Evolutionary conservation across 1,140 invertebrate genomes (phyloP), one percentile per base, ranked within the genome.

Genomic region (Ceratosolen fusciceps): DNA sequence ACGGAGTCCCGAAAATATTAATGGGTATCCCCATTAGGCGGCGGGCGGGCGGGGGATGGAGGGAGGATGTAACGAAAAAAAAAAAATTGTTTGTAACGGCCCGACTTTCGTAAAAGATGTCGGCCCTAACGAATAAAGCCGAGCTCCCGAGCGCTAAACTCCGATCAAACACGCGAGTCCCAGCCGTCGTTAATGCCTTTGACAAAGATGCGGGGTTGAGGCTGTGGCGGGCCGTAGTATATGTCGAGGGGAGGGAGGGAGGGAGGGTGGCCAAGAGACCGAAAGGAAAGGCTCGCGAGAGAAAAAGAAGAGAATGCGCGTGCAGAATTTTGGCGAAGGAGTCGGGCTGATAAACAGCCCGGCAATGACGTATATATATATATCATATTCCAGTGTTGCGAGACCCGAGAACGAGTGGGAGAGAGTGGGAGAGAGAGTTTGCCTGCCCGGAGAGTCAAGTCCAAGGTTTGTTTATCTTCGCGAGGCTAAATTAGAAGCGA

Each of bases 381-480:
- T n/a, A n/a, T n/a, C n/a, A n/a, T 14, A 31, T 58, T 58, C 26
- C 10, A 31, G 26, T 4, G 58, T 29, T 31, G n/a, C 52, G 52
- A 54, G 9, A n/a, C 52, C 21, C n/a, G 52, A 19, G n/a, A n/a
- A n/a, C n/a, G n/a, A n/a, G n/a, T 52, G 49, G 12, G 49, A 52
- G 21, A 2, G 14, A 12, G n/a, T n/a, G n/a, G n/a, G n/a, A n/a
- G n/a, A n/a, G 2, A 58, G 58, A 60, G 58, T 60, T 34, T 31
- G 58, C 43, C 43, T 16, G 29, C 7, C 2, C n/a, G 43, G 3
- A 5, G 43, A 70, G 71, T 74, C 72, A 74, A 62, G 72, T 74
- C 56, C 72, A 74, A 74, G 82, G 82, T 83, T 82, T 83, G 78
- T 81, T 83, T 81, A 74, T 78, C 62, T 24, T 56, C 29, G 80